phyloP scores from a whole-genome alignment of 92 coral and sea anemone species.

The Heteractis magnifica region DNA sequence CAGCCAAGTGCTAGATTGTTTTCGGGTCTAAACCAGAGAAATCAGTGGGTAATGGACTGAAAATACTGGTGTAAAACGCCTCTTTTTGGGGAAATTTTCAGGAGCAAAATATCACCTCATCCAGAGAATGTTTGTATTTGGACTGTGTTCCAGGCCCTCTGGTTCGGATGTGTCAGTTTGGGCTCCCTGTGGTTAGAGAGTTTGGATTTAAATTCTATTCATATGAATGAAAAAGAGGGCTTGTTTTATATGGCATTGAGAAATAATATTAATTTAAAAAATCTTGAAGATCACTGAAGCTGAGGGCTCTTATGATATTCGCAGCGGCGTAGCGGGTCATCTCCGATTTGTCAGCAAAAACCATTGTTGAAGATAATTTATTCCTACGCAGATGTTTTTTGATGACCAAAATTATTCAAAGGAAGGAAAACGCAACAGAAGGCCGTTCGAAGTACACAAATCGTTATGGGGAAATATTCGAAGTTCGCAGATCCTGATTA shows the following conservation, averaged over 20 bases:
- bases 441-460: neutral
- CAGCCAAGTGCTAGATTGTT: neutral
- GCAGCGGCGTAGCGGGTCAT: neutral
- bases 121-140: neutral
- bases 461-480: slow-evolving; percentile 16
- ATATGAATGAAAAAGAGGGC: no score
- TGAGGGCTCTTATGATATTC: no score
- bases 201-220: no score
- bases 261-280: neutral
- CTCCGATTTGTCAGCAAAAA: neutral
- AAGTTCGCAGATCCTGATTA: slow-evolving; percentile 46
- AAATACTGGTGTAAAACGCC: neutral
- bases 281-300: no score
- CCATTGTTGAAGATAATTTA: neutral
- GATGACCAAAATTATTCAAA: neutral
- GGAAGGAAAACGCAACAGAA: slow-evolving; percentile 3
- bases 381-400: neutral
- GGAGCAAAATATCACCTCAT: neutral
- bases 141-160: neutral
- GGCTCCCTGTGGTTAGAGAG: neutral
- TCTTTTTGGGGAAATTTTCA: neutral
- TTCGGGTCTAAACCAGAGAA: neutral
- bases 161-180: neutral
- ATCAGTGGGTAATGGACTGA: neutral
- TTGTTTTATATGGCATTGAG: neutral